These are phyloP conservation scores for Timandra comae DNA, from an alignment of 2,888 invertebrate genomes.

Conservation along the genomic window DNA sequence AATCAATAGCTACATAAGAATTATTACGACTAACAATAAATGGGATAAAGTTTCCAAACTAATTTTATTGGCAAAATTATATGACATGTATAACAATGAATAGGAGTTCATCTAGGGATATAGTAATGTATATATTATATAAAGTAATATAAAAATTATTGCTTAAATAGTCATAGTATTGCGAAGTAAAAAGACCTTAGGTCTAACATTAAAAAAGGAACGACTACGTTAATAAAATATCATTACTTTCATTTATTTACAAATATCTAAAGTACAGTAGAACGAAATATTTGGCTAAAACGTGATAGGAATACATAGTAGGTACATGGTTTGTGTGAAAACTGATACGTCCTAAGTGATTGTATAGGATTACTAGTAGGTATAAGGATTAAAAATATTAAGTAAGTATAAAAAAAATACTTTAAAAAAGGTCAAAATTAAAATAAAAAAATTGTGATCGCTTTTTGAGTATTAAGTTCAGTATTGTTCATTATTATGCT, in stretches of 20 bases:
- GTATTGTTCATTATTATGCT: slow-evolving; percentile 50
- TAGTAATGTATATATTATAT: slow-evolving; percentile 36
- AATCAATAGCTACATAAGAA: slow-evolving; percentile 9
- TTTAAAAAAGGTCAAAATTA: slow-evolving; percentile 41
- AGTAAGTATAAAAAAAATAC: too few species aligned
- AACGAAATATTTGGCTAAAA: slow-evolving; percentile 75
- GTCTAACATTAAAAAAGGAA: slow-evolving; percentile 64
- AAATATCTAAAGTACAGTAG: slow-evolving; percentile 60
- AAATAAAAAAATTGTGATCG: slow-evolving; percentile 56
- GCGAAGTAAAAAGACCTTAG: slow-evolving; percentile 71
- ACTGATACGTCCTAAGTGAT: slow-evolving; percentile 50
- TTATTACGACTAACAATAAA: background rate
- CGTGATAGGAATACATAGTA: slow-evolving; percentile 62
- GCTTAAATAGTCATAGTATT: slow-evolving; percentile 68
- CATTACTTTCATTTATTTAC: slow-evolving; percentile 54
- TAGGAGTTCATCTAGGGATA: slow-evolving; percentile 24
- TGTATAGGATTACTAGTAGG: slow-evolving; percentile 37
- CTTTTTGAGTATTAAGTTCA: slow-evolving; percentile 60
- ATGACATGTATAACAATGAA: slow-evolving; percentile 14
- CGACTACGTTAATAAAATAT: slow-evolving; percentile 66
- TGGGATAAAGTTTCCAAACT: background rate
- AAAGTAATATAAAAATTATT: slow-evolving; percentile 49
- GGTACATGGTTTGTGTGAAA: slow-evolving; percentile 11
- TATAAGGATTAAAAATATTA: slow-evolving; percentile 28
- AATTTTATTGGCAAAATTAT: background rate